A percentile compares a stretch with the other conserved stretches of the same genome.
Conservation (phyloP, 2,888 invertebrate genomes). For the Aphidoletes aphidimyza region DNA sequence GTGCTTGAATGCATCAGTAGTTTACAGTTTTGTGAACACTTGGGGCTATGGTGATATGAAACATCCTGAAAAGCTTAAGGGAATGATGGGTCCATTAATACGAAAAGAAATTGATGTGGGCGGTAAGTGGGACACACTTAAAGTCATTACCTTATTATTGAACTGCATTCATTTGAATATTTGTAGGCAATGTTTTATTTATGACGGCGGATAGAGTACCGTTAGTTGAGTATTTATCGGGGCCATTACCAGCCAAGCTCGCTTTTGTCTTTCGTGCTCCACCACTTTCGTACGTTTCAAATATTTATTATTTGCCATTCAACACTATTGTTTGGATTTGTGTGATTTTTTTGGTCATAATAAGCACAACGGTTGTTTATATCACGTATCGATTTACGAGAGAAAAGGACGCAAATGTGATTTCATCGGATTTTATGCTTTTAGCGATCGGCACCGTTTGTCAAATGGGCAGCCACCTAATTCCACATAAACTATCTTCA, state of each 20-base stretch:
- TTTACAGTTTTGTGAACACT: slow-evolving; percentile 69
- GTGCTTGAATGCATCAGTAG: no score
- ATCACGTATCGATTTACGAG: slow-evolving; percentile 53
- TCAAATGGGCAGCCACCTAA: slow-evolving; percentile 71
- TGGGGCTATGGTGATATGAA: slow-evolving; percentile 73
- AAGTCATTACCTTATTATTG: no score
- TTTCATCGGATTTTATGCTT: slow-evolving; percentile 69
- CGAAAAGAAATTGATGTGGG: slow-evolving; percentile 72
- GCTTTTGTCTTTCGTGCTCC: no score
- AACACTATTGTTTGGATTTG: slow-evolving; percentile 73
- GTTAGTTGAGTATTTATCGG: no score
- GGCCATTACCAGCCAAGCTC: no score
- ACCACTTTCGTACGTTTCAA: slow-evolving; percentile 73
- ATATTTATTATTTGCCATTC: slow-evolving; percentile 76
- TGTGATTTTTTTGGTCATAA: slow-evolving; percentile 67
- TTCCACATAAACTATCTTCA: slow-evolving; percentile 66
- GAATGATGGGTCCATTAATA: slow-evolving; percentile 73
- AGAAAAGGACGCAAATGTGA: not conserved
- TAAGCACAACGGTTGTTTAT: slow-evolving; percentile 56
- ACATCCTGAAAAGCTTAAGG: slow-evolving; percentile 70
- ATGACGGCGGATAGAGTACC: no score
- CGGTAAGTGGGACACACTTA: slow-evolving; percentile 63
- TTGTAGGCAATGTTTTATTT: no score
- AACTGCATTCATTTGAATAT: no score
- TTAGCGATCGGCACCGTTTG: slow-evolving; percentile 71